Evolutionary conservation across 2,888 invertebrate genomes (phyloP).

Genomic region (Sesamia inferens): DNA sequence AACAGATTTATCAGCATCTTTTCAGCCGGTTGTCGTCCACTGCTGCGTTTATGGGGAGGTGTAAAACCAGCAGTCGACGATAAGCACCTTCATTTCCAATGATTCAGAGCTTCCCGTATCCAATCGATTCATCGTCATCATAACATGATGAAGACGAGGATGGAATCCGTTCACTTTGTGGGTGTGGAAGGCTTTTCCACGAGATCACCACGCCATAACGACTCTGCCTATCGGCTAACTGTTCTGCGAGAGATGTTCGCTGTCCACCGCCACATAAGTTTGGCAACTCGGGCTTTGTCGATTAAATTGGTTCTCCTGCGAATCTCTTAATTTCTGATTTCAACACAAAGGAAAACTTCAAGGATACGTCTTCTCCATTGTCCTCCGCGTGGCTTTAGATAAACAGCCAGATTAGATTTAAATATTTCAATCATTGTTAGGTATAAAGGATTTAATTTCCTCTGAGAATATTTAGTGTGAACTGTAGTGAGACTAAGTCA

Average conservation of each 20-base stretch:
- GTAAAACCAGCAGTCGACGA: too few species aligned
- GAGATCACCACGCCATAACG: neutral
- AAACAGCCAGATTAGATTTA: constrained; percentile 8
- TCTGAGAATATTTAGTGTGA: constrained; percentile 36
- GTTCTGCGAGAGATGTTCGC: neutral
- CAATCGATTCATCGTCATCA: neutral
- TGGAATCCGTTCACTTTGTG: neutral
- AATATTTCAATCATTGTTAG: constrained; percentile 25
- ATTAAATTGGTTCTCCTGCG: neutral
- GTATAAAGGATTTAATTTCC: constrained; percentile 28
- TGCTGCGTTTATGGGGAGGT: neutral
- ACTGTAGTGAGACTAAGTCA: constrained; percentile 36
- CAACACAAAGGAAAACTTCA: neutral
- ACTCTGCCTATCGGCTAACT: neutral
- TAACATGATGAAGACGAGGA: too few species aligned
- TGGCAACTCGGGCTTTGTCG: neutral
- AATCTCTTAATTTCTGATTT: neutral
- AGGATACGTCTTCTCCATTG: neutral
- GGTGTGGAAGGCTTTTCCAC: neutral
- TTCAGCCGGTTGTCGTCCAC: neutral
- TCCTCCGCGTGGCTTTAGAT: too few species aligned
- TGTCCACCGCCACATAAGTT: neutral
- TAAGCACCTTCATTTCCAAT: neutral
- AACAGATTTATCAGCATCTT: neutral
- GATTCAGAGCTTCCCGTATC: neutral